Evolutionary conservation across 2,113 vertebrate genomes (phyloP), one percentile per base, ranked within the genome.

Genomic region (Tringa solitaria): DNA sequence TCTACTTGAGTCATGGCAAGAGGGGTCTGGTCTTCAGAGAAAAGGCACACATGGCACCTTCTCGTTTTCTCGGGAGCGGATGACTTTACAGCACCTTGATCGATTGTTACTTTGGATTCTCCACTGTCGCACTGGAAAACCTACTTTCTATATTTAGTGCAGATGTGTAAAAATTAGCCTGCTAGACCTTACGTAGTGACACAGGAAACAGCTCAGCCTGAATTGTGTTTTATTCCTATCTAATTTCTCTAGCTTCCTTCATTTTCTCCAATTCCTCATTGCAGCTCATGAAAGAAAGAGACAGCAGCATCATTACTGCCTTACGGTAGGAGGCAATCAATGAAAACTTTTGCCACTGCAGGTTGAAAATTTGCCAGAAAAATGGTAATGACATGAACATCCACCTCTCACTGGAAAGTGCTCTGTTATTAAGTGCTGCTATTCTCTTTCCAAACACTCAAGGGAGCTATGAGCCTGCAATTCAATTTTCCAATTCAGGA

Each of bases 361-460:
- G 32, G 82, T 17, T 95, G 96, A 96, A 95, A 94, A 95, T 73
- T 73, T 91, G 85, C 95, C 94, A 95, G 91, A 82, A 84, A 94
- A 90, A 85, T 12, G 18, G 32, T 91, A 95, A 92, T 39, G n/a
- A 92, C 74, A 65, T 8, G 32, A 90, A 72, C 0, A 0, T 65
- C 76, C 59, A 91, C 48, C 61, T 57, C 76, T 80, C 82, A 54
- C 22, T 79, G 83, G 43, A 80, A 96, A 96, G 73, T 46, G 89
- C 63, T 83, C 87, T 77, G 76, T 91, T 95, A 93, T 74, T 88
- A 95, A 91, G 96, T 94, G 87, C 63, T 96, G 96, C 95, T 97
- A 86, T 97, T 97, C 96, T 91, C 93, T 51, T 89, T 87, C 64
- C 85, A 67, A 95, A 96, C 96, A 97, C 96, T 96, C 96, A 76